Evolutionary conservation across 1,140 invertebrate genomes (phyloP).

Genomic region (Palaemon carinicauda): DNA sequence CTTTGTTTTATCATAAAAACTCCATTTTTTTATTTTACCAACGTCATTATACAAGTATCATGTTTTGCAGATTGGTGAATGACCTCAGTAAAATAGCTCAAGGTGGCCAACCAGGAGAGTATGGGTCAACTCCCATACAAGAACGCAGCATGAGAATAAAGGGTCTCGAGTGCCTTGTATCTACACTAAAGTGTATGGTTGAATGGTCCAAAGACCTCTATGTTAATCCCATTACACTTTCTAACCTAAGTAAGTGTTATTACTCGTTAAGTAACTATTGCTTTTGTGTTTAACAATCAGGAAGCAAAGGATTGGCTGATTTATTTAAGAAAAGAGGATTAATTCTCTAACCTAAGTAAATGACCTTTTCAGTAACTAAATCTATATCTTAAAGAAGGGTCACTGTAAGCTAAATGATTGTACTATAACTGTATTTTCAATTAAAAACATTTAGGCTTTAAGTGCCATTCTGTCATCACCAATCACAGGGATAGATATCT

Average conservation of each 20-base stretch:
- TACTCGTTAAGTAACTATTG: not conserved
- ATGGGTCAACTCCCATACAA: conserved; percentile 79
- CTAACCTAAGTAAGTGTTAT: conserved; percentile 75
- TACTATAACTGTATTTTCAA: too few species aligned
- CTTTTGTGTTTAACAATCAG: not conserved
- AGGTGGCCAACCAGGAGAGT: conserved; percentile 77
- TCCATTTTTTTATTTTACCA: not conserved
- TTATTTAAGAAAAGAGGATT: too few species aligned
- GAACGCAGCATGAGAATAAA: conserved; percentile 96
- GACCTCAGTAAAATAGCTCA: conserved; percentile 93
- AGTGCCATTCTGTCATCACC: too few species aligned
- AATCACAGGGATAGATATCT: too few species aligned
- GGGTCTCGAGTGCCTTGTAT: conserved; percentile 95
- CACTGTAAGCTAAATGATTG: too few species aligned
- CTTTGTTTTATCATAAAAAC: too few species aligned
- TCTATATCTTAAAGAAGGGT: too few species aligned
- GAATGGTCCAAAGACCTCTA: conserved; percentile 99
- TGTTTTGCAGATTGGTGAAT: conserved; percentile 77
- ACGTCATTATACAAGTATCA: not conserved
- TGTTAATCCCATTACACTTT: conserved; percentile 91
- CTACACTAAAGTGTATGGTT: conserved; percentile 98
- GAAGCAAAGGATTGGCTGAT: not conserved
- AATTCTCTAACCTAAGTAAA: too few species aligned
- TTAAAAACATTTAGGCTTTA: too few species aligned
- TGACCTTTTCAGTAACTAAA: too few species aligned